Conservation (phyloP, 2,797 vertebrate species). For the Cercopithecus petaurista region DNA sequence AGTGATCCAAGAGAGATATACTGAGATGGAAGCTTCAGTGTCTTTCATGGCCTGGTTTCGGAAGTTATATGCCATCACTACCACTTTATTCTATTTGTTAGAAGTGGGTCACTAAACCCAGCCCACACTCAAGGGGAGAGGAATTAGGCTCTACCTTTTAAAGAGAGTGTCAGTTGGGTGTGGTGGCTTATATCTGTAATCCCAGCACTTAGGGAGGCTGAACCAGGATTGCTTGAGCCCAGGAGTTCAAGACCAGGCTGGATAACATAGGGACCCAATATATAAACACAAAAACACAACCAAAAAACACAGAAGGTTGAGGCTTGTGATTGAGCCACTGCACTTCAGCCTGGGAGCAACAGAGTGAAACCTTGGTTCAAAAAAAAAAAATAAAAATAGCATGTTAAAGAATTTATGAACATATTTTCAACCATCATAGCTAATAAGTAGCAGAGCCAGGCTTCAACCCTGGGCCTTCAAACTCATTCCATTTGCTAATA, state of each 20-base stretch:
- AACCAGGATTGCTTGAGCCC: not conserved
- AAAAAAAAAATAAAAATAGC: not conserved
- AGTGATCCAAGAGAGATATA: not conserved
- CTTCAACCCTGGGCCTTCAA: not conserved
- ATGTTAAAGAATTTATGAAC: not conserved
- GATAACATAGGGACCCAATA: not conserved
- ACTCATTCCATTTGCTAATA: not conserved
- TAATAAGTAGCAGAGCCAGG: not conserved
- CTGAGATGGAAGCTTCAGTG: not conserved
- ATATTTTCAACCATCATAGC: not conserved
- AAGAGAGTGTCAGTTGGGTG: not conserved
- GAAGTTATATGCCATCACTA: not conserved
- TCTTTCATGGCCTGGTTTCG: not conserved
- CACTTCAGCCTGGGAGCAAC: not conserved
- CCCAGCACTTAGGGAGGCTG: not conserved
- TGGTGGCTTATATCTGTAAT: not conserved
- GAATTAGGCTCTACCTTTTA: not conserved
- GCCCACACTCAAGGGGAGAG: not conserved
- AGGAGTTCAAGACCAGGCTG: not conserved
- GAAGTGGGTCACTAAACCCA: not conserved
- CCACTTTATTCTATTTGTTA: not conserved
- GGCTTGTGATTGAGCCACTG: not conserved
- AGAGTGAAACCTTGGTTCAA: not conserved
- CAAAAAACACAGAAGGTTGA: not conserved
- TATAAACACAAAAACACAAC: not conserved